Evolutionary conservation across 2,888 invertebrate species (phyloP).

Genomic region (Caenorhabditis imperialis): DNA sequence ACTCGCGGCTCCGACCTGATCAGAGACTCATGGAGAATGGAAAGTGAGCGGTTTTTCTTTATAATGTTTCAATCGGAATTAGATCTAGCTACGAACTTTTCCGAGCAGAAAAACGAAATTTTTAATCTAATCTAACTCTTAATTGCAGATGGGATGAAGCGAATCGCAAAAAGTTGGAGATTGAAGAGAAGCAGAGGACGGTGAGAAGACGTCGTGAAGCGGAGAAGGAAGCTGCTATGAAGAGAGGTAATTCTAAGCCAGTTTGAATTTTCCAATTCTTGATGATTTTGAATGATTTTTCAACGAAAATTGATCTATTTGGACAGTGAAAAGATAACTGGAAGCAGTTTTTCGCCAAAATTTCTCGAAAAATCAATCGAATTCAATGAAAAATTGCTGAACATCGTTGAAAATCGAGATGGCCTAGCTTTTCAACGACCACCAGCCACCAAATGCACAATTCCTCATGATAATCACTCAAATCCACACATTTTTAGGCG

Average conservation of each 20-base stretch:
- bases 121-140: too few species aligned
- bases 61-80: neutral
- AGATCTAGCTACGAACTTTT: too few species aligned
- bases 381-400: neutral
- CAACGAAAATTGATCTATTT: too few species aligned
- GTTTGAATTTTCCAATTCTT: neutral
- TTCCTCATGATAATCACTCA: neutral
- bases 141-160: conserved; percentile 86
- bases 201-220: conserved; percentile 86
- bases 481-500: conserved; percentile 58
- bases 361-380: too few species aligned
- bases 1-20: conserved; percentile 92
- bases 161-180: conserved; percentile 83
- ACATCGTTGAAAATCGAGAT: too few species aligned
- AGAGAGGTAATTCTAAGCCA: conserved; percentile 79
- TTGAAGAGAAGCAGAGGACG: conserved; percentile 95
- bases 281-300: too few species aligned
- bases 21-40: conserved; percentile 95
- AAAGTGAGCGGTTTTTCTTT: conserved; percentile 76
- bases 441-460: too few species aligned
- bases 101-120: too few species aligned
- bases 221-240: conserved; percentile 84
- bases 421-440: too few species aligned
- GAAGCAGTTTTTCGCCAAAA: too few species aligned
- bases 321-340: too few species aligned